Evolutionary conservation across 2,888 invertebrate genomes (phyloP).

Genomic region (Rhaphigaster nebulosa): DNA sequence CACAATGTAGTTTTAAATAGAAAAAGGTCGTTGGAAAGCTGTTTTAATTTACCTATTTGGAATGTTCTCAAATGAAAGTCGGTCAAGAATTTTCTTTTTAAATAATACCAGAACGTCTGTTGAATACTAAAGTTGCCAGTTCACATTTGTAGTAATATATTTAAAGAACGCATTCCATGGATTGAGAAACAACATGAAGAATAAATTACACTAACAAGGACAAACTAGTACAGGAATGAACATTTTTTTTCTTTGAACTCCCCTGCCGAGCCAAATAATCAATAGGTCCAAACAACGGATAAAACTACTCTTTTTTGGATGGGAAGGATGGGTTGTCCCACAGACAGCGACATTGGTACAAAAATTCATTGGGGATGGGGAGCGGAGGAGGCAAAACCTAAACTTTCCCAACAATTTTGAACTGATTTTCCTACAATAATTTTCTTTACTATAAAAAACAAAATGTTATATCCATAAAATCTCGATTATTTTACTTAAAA

Average conservation of each 20-base stretch:
- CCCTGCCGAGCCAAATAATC: too few relatives aligned
- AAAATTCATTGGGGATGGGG: too few relatives aligned
- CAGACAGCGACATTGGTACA: too few relatives aligned
- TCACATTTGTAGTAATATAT: neutral
- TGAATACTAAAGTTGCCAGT: neutral
- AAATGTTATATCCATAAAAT: too few relatives aligned
- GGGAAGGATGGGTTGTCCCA: too few relatives aligned
- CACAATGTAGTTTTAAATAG: neutral
- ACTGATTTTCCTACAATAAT: too few relatives aligned
- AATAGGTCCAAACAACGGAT: too few relatives aligned
- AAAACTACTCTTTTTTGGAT: too few relatives aligned
- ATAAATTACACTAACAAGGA: neutral
- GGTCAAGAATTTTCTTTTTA: neutral
- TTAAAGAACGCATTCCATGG: neutral
- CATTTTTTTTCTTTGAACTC: neutral
- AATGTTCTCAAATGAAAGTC: conserved; percentile 12
- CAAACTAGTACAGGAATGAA: neutral
- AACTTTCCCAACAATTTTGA: too few relatives aligned
- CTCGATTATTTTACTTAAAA: too few relatives aligned
- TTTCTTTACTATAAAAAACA: too few relatives aligned
- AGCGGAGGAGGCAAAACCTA: too few relatives aligned
- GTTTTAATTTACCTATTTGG: neutral
- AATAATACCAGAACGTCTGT: neutral
- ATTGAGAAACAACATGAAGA: neutral
- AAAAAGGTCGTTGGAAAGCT: neutral